A percentile compares a stretch with the other conserved stretches of the same genome.
Evolutionary conservation across 1,140 invertebrate genomes (phyloP).

Genomic region (Calosoma granatense): DNA sequence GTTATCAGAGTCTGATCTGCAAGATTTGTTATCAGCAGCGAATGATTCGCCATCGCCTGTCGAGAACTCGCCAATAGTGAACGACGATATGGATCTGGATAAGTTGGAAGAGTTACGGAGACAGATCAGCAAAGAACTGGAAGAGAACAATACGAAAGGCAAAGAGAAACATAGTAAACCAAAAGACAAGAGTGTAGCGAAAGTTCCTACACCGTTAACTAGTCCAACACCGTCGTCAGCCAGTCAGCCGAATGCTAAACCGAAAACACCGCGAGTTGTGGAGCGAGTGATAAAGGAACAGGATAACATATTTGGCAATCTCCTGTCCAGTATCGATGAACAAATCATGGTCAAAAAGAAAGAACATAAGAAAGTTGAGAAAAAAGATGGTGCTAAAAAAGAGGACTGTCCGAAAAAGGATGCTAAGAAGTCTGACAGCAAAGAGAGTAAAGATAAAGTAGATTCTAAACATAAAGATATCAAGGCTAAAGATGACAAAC

Average conservation of each 20-base stretch:
- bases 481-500: conserved; percentile 31
- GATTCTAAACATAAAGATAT: conserved; percentile 11
- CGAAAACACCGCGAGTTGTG: background rate
- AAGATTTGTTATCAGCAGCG: background rate
- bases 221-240: background rate
- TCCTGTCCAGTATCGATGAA: conserved; percentile 24
- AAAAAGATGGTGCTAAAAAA: conserved; percentile 15
- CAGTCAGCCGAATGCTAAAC: too few relatives aligned
- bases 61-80: conserved; percentile 11
- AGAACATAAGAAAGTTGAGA: conserved; percentile 15
- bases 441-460: conserved; percentile 13
- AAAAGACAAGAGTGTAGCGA: background rate
- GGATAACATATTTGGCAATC: conserved; percentile 22
- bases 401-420: conserved; percentile 9
- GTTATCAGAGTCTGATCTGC: background rate
- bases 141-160: conserved; percentile 28
- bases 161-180: conserved; percentile 10
- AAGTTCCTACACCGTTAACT: background rate
- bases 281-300: conserved; percentile 22
- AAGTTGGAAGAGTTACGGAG: conserved; percentile 31
- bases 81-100: conserved; percentile 35
- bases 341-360: conserved; percentile 18
- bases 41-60: background rate
- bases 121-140: conserved; percentile 34
- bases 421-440: conserved; percentile 11